Evolutionary conservation across 2,888 invertebrate species (phyloP).

Genomic region (Balanococcus diminutus): DNA sequence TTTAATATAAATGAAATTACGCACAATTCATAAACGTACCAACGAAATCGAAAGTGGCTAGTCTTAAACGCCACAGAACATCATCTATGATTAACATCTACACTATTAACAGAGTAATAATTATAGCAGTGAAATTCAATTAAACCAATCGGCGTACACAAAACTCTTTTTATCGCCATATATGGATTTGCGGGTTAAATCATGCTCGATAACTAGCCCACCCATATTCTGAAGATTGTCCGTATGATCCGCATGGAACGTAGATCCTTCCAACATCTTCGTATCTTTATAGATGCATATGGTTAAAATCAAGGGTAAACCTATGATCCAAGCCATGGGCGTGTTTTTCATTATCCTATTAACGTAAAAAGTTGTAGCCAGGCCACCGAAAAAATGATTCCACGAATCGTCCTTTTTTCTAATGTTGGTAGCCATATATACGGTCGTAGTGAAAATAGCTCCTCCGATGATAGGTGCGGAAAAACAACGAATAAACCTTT

Average conservation of each 20-base stretch:
- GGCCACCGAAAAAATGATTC: not conserved
- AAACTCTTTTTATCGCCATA: not conserved
- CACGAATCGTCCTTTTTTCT: slow-evolving; percentile 19
- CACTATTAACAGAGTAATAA: not conserved
- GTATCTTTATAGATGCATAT: not conserved
- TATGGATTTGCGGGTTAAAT: not conserved
- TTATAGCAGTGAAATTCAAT: not conserved
- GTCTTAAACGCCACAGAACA: not conserved
- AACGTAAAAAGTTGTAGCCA: not conserved
- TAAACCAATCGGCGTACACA: not conserved
- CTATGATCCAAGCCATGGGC: not conserved
- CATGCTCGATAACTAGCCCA: not conserved
- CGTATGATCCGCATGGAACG: not conserved
- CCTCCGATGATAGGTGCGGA: not conserved
- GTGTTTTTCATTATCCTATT: not conserved
- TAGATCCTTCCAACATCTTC: not conserved
- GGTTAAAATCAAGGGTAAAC: not conserved
- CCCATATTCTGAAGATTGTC: not conserved
- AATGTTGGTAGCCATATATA: not conserved
- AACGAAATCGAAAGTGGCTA: not conserved
- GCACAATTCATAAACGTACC: not conserved
- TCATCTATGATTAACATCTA: not conserved
- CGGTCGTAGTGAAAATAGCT: not conserved
- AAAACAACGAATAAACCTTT: not conserved
- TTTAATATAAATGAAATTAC: not conserved